Base-by-base conservation (phyloP, 2,113 vertebrate genomes). In the Typhlomys cinereus region DNA sequence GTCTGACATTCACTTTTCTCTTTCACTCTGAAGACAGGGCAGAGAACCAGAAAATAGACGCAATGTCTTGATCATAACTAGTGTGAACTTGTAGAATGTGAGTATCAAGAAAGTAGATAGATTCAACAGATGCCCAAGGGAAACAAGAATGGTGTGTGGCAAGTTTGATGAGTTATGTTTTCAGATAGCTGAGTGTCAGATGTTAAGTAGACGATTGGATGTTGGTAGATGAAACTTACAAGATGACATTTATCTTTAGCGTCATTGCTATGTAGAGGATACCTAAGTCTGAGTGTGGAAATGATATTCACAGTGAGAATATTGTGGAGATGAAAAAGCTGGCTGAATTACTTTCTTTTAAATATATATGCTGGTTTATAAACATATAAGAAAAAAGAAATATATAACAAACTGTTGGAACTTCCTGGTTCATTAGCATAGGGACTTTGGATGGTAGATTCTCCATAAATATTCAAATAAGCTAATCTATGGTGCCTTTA, bases 381-480 rank as follows among this genome's bases (percentile, higher is more conserved):
- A n/a, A n/a, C n/a, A n/a, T n/a, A n/a, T n/a, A n/a, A n/a, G n/a
- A n/a, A n/a, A n/a, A n/a, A n/a, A n/a, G n/a, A n/a, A n/a, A n/a
- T n/a, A n/a, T n/a, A n/a, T n/a, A n/a, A 54, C 6, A 76, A 62
- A 29, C 48, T 25, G 52, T 71, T 76, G 80, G n/a, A 92, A 64
- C 46, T 20, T 18, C 11, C 5, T 52, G 4, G 71, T 54, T 61
- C 48, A 67, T 21, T 59, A 29, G n/a, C n/a, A n/a, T n/a, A n/a
- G n/a, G n/a, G n/a, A n/a, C n/a, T n/a, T n/a, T n/a, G n/a, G n/a
- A n/a, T n/a, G n/a, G n/a, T n/a, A n/a, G n/a, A n/a, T 36, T 94
- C 66, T 80, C 18, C 54, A 59, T 66, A 48, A 25, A 44, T 83
- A 27, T 90, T 92, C 71, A 80, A 89, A 57, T 82, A 62, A 76